phyloP scores from a whole-genome alignment of 2,888 invertebrate species.

The Lissonota sp. region DNA sequence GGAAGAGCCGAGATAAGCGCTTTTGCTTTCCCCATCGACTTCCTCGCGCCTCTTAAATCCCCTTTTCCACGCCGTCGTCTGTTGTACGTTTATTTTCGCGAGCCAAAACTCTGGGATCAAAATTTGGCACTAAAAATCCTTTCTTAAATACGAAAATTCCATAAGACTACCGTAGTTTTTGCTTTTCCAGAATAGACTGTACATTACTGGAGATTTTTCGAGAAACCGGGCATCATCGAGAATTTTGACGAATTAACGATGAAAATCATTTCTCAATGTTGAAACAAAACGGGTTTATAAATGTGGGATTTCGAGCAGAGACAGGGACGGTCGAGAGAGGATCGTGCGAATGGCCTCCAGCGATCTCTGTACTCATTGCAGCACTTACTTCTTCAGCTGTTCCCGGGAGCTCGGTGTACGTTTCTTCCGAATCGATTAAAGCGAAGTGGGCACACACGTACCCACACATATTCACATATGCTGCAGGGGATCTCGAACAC shows the following conservation, averaged over 20 bases:
- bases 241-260: too few species aligned
- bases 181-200: too few species aligned
- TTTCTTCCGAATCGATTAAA: slow-evolving; percentile 79
- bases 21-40: slow-evolving; percentile 62
- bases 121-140: too few species aligned
- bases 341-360: slow-evolving; percentile 52
- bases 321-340: slow-evolving; percentile 31
- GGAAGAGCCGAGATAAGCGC: slow-evolving; percentile 46
- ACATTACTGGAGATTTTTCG: too few species aligned
- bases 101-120: too few species aligned
- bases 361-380: slow-evolving; percentile 30
- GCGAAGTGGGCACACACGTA: slow-evolving; percentile 31
- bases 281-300: too few species aligned
- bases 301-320: too few species aligned
- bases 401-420: slow-evolving; percentile 57
- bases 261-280: too few species aligned
- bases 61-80: slow-evolving; percentile 32
- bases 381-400: slow-evolving; percentile 42
- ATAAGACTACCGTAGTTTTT: too few species aligned
- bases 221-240: too few species aligned
- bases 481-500: slow-evolving; percentile 33
- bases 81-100: neutral
- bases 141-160: too few species aligned
- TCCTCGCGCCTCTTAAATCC: slow-evolving; percentile 62
- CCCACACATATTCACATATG: slow-evolving; percentile 4